Conservation (phyloP, 1,140 invertebrate genomes). For the Dufourea novaeangliae region DNA sequence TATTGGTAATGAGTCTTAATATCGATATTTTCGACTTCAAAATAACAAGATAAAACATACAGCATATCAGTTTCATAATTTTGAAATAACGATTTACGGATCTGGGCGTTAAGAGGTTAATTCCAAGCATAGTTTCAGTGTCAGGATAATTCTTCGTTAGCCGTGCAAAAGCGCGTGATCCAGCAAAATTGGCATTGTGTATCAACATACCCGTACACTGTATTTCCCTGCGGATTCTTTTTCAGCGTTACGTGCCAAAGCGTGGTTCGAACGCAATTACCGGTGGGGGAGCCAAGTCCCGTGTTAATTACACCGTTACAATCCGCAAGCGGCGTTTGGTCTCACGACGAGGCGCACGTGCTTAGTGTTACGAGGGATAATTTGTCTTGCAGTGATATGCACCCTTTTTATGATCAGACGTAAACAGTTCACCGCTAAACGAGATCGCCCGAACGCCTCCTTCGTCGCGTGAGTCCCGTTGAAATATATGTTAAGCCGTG, state of each 20-base stretch:
- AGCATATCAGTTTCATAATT: no score
- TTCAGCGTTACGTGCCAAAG: background rate
- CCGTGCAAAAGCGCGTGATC: background rate
- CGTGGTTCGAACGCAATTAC: conserved; percentile 3
- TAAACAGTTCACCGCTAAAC: conserved; percentile 18
- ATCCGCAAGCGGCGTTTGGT: background rate
- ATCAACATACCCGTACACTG: background rate
- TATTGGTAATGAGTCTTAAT: no score
- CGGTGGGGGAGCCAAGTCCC: background rate
- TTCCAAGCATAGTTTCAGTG: background rate
- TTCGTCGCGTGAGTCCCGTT: background rate
- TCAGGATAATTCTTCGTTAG: background rate
- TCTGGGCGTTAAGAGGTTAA: no score
- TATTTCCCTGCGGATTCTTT: background rate
- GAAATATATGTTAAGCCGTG: background rate
- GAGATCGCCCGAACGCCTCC: no score
- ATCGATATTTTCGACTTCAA: no score
- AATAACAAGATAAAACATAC: no score
- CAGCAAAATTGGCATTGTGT: background rate
- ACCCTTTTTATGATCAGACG: conserved; percentile 20
- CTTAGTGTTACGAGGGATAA: background rate
- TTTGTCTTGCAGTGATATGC: background rate
- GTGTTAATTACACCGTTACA: conserved; percentile 28
- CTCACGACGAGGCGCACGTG: background rate
- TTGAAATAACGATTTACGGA: no score